Percentiles rank a stretch among this genome's conserved stretches.
Conservation (phyloP, 2,113 vertebrate species). For the Oncorhynchus mykiss region DNA sequence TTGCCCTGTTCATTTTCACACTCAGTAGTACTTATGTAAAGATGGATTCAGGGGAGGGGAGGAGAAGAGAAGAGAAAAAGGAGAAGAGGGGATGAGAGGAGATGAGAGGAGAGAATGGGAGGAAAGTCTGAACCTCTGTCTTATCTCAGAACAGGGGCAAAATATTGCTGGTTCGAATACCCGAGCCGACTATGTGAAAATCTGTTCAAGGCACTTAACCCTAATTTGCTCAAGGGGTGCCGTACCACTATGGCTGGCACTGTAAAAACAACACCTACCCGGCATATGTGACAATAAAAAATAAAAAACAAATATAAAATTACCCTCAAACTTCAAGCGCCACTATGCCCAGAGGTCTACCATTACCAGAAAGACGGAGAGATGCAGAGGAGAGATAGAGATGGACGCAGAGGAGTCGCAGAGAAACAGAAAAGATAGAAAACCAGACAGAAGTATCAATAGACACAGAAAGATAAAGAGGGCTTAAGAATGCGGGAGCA, state of each 20-base stretch:
- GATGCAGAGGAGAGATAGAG: conserved; percentile 10
- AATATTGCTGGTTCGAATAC: neutral
- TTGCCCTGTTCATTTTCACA: neutral
- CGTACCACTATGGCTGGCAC: too few species aligned
- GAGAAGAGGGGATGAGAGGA: neutral
- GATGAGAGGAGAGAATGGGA: neutral
- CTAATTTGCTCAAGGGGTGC: too few species aligned
- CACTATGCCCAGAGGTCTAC: neutral
- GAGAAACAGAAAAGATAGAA: too few species aligned
- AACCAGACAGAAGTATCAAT: too few species aligned
- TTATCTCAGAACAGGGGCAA: neutral
- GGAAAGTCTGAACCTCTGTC: neutral
- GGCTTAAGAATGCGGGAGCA: too few species aligned
- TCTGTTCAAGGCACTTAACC: too few species aligned
- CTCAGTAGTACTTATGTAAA: neutral
- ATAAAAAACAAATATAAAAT: neutral
- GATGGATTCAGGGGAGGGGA: neutral
- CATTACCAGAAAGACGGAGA: neutral
- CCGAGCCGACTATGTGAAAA: too few species aligned
- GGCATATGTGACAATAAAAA: too few species aligned
- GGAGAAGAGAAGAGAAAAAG: neutral
- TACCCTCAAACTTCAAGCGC: neutral
- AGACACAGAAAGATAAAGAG: too few species aligned
- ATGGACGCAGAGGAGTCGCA: neutral
- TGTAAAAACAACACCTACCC: too few species aligned